phyloP scores from a whole-genome alignment of 2,797 vertebrate species.

The Melanogrammus aeglefinus region DNA sequence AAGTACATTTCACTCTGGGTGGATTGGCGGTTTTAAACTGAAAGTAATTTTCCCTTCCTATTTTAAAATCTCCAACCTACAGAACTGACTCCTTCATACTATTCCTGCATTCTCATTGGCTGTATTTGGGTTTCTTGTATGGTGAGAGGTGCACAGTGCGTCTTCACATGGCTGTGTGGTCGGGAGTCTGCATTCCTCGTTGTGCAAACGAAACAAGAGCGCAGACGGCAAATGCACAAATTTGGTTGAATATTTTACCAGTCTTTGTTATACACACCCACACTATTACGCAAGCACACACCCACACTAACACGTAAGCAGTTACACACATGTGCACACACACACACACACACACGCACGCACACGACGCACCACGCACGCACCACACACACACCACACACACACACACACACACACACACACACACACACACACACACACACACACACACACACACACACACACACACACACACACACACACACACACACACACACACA shows the following conservation, averaged over 20 bases:
- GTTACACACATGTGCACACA: neutral
- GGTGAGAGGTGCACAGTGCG: constrained; percentile 33
- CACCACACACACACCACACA: neutral
- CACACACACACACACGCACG: neutral
- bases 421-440: neutral
- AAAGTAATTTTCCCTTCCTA: neutral
- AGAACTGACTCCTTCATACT: neutral
- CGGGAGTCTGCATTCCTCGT: constrained; percentile 38
- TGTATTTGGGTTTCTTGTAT: constrained; percentile 61
- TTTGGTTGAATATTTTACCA: neutral
- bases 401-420: neutral
- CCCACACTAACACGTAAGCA: neutral
- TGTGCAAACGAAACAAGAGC: constrained; percentile 26
- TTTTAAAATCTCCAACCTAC: constrained; percentile 12
- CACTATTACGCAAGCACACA: neutral
- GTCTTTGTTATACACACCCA: neutral
- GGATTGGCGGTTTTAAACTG: neutral
- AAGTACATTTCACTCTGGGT: neutral
- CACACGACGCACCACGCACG: neutral
- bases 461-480: neutral
- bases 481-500: neutral
- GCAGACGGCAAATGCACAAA: neutral
- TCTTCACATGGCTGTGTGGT: constrained; percentile 37
- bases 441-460: neutral
- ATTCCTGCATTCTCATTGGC: constrained; percentile 28